Evolutionary conservation across 2,113 vertebrate genomes (phyloP).

Genomic region (Rhea americana): DNA sequence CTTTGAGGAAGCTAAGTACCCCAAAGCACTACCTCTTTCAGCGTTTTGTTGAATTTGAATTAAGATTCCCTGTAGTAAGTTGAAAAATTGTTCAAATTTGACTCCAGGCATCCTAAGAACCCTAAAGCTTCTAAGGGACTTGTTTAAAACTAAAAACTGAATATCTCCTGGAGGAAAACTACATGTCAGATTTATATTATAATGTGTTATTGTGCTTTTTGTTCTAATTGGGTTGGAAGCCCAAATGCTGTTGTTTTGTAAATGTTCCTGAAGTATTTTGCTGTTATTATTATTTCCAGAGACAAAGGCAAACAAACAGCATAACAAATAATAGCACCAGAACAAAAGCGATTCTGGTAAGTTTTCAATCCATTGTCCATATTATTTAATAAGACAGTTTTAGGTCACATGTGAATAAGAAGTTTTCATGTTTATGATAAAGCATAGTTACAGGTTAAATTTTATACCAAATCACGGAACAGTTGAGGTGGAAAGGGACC

Average conservation of each 20-base stretch:
- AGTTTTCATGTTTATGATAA: not conserved
- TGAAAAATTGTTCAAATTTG: conserved; percentile 77
- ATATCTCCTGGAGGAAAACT: conserved; percentile 77
- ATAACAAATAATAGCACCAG: not conserved
- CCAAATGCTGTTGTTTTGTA: conserved; percentile 49
- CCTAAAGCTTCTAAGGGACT: conserved; percentile 79
- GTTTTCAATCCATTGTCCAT: not conserved
- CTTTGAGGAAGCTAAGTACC: conserved; percentile 66
- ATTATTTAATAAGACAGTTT: not conserved
- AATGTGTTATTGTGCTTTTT: conserved; percentile 59
- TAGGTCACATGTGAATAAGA: not conserved
- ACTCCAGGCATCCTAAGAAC: conserved; percentile 78
- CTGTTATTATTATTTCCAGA: conserved; percentile 43
- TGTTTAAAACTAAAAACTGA: conserved; percentile 75
- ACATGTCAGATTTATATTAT: conserved; percentile 71
- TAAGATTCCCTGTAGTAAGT: conserved; percentile 76
- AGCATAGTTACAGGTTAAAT: not conserved
- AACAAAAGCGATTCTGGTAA: conserved; percentile 9
- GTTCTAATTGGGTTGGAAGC: conserved; percentile 70
- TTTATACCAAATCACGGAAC: not conserved
- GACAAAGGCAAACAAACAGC: conserved; percentile 2
- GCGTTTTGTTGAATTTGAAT: conserved; percentile 77
- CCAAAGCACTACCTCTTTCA: conserved; percentile 66
- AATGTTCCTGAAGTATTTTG: conserved; percentile 28
- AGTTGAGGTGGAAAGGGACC: not conserved